A percentile compares a stretch with the other conserved stretches of the same genome.
These are phyloP conservation scores for Cyaniris semiargus DNA, from an alignment of 2,888 invertebrate genomes.

Conservation along the genomic window DNA sequence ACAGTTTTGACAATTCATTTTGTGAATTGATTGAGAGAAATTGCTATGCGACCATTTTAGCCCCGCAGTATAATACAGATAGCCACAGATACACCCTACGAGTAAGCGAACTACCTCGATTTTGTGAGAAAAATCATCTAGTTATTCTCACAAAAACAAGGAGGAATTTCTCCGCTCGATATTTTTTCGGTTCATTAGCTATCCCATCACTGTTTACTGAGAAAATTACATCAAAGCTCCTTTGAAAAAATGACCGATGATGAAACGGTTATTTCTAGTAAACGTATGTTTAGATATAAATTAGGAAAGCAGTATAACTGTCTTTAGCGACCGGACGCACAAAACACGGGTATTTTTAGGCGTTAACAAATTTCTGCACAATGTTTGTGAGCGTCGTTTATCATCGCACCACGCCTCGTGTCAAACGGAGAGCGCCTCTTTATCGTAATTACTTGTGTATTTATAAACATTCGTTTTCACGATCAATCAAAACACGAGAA, in stretches of 20 bases:
- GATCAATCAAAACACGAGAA: neutral
- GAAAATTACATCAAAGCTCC: constrained; percentile 3
- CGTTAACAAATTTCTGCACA: constrained; percentile 22
- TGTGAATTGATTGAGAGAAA: too few species aligned
- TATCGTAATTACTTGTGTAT: constrained; percentile 11
- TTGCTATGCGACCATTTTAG: too few species aligned
- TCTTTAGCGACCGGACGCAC: constrained; percentile 17
- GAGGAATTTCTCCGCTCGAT: neutral
- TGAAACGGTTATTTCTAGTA: neutral
- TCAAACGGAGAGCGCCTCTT: neutral
- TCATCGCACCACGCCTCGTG: constrained; percentile 16
- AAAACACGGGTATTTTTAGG: constrained; percentile 25
- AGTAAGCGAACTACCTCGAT: neutral
- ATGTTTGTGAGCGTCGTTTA: constrained; percentile 22
- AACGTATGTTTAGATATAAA: constrained; percentile 21
- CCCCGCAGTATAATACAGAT: too few species aligned
- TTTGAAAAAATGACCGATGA: constrained; percentile 20
- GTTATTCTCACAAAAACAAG: neutral
- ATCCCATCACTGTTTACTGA: neutral
- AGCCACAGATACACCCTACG: too few species aligned
- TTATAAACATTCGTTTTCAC: neutral
- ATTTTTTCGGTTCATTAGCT: neutral
- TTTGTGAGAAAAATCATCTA: neutral
- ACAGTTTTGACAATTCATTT: too few species aligned
- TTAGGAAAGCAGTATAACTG: constrained; percentile 18